Percentiles rank a stretch among this genome's conserved stretches.
phyloP scores from a whole-genome alignment of 2,888 invertebrate genomes.

The Oscheius sp. region DNA sequence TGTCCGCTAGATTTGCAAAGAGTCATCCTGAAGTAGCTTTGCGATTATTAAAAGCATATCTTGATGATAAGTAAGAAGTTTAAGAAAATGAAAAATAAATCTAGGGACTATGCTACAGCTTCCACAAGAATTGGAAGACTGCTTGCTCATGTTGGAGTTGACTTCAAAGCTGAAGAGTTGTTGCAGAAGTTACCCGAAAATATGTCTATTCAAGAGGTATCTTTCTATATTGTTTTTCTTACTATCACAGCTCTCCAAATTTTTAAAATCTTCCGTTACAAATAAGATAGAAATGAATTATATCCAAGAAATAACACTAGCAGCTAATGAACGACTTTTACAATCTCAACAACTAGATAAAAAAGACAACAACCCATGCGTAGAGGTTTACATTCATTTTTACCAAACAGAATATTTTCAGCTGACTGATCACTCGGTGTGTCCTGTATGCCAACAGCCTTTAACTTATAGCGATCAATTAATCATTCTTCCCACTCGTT shows the following conservation, averaged over 20 bases:
- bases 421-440: constrained; percentile 5
- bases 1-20: neutral
- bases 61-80: constrained; percentile 2
- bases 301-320: neutral
- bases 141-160: constrained; percentile 2
- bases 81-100: neutral
- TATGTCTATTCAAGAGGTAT: neutral
- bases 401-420: neutral
- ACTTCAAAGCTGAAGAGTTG: constrained; percentile 12
- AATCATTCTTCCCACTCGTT: neutral
- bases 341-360: neutral
- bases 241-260: constrained; percentile 1
- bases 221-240: no score
- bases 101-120: neutral
- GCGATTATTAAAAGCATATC: neutral
- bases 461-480: constrained; percentile 2
- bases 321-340: neutral
- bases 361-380: neutral
- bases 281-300: neutral
- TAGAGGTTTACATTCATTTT: neutral
- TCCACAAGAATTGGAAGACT: neutral
- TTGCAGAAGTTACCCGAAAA: neutral
- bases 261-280: neutral
- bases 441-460: neutral
- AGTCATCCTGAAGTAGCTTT: constrained; percentile 2